Evolutionary conservation across 2,113 vertebrate species (phyloP), one percentile per base, ranked within the genome.

Genomic region (Pyxicephalus adspersus): DNA sequence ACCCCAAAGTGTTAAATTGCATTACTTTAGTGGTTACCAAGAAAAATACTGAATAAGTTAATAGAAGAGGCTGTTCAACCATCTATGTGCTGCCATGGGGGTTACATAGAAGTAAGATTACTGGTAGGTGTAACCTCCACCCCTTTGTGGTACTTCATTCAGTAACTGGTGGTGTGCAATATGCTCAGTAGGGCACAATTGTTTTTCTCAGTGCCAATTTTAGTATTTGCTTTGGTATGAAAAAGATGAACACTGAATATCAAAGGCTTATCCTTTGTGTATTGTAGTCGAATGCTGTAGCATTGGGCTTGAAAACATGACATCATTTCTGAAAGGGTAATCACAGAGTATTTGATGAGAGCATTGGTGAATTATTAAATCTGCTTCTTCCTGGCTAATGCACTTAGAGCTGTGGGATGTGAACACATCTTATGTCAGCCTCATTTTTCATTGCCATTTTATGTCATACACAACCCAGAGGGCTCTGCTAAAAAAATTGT

Each of bases 311-410:
- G 50, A 18, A 72, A 20, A 64, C 51, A 23, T 73, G 0, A 23
- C 22, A 20, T 25, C 29, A 28, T 81, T 66, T 28, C 52, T 55
- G 51, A 63, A 64, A 66, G 51, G 23, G 31, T 81, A 64, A 73
- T 81, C 60, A 54, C 58, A n/a, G 22, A 13, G 51, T 4, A 23
- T 73, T 19, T 31, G 38, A 34, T n/a, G 17, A 58, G 52, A 50
- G 54, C 9, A 45, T 29, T 64, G 20, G 18, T 82, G 34, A 81
- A 74, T 81, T 73, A 74, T 81, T 75, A 52, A 58, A 74, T 75
- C 8, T 25, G 8, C 31, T 75, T 58, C 66, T 82, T 82, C 70
- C 71, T 25, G 55, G 51, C 70, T 75, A 65, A 81, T 57, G 68
- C 60, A 34, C 34, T 81, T 34, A 20, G 17, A 15, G 50, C 79